Conservation (phyloP, 2,113 vertebrate genomes). For the Oryzias javanicus region DNA sequence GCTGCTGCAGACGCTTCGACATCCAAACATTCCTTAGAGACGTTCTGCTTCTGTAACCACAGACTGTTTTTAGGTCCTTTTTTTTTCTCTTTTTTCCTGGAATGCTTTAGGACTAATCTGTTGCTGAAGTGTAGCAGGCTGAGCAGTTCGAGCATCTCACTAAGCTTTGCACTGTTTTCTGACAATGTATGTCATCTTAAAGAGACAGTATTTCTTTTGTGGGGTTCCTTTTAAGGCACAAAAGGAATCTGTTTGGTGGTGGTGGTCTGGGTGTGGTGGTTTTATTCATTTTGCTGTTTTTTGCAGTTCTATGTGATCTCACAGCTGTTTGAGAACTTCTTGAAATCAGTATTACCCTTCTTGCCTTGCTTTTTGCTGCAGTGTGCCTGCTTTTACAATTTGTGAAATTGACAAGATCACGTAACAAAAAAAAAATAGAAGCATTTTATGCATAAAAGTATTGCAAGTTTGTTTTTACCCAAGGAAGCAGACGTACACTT, state of each 20-base stretch:
- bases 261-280: no score
- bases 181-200: slow-evolving; percentile 63
- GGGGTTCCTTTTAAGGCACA: slow-evolving; percentile 45
- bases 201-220: slow-evolving; percentile 77
- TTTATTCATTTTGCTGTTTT: background rate
- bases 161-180: slow-evolving; percentile 59
- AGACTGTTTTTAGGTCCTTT: slow-evolving; percentile 6
- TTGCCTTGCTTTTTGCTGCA: slow-evolving; percentile 74
- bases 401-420: slow-evolving; percentile 85
- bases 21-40: slow-evolving; percentile 31
- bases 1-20: slow-evolving; percentile 13
- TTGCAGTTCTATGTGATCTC: slow-evolving; percentile 26
- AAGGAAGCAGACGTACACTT: slow-evolving; percentile 58
- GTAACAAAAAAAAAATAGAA: slow-evolving; percentile 2
- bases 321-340: slow-evolving; percentile 48
- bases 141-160: slow-evolving; percentile 39
- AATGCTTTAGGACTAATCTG: slow-evolving; percentile 40
- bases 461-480: slow-evolving; percentile 69
- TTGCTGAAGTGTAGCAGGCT: slow-evolving; percentile 48
- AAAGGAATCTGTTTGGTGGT: slow-evolving; percentile 22
- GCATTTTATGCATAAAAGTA: slow-evolving; percentile 67
- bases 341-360: slow-evolving; percentile 58
- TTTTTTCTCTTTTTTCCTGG: slow-evolving; percentile 16
- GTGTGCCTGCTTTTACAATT: slow-evolving; percentile 77
- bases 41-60: slow-evolving; percentile 14